These are phyloP conservation scores for Leptinotarsa tumamoca DNA, from an alignment of 2,888 invertebrate genomes.

Conservation along the genomic window DNA sequence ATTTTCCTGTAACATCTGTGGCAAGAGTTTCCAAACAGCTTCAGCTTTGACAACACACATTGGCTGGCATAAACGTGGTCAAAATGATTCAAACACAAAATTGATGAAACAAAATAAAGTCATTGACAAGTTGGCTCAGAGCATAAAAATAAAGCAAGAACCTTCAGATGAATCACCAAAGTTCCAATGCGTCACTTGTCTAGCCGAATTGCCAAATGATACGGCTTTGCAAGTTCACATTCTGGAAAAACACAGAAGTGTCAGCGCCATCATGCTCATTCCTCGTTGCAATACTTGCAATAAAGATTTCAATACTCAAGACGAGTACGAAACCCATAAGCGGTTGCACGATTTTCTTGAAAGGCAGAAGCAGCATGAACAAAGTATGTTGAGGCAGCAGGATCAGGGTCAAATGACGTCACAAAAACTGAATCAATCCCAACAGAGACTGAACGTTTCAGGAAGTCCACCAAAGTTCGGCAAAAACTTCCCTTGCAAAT, in stretches of 20 bases:
- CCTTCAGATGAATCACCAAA: conserved; percentile 53
- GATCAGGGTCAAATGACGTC: not conserved
- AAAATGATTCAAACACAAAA: conserved; percentile 55
- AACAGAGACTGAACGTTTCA: conserved; percentile 8
- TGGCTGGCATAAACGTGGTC: conserved; percentile 72
- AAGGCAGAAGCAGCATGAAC: conserved; percentile 53
- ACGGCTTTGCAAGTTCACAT: conserved; percentile 63
- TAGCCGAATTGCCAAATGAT: conserved; percentile 58
- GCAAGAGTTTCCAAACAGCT: conserved; percentile 72
- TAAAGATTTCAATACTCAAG: conserved; percentile 72
- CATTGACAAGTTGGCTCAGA: conserved; percentile 26
- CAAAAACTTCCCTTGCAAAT: conserved; percentile 69
- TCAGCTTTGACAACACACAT: conserved; percentile 73
- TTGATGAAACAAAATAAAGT: conserved; percentile 54
- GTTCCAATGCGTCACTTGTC: conserved; percentile 59
- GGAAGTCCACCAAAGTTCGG: conserved; percentile 35
- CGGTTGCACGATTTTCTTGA: conserved; percentile 68
- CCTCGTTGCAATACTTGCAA: conserved; percentile 72
- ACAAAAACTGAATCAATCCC: conserved; percentile 17
- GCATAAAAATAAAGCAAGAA: conserved; percentile 41
- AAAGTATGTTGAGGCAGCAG: conserved; percentile 61
- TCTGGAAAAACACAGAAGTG: conserved; percentile 62
- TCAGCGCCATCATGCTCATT: conserved; percentile 58
- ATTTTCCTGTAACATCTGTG: conserved; percentile 74
- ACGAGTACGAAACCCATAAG: conserved; percentile 72